These are phyloP conservation scores for Eublepharis macularius DNA, from an alignment of 2,113 vertebrate genomes.

Conservation along the genomic window DNA sequence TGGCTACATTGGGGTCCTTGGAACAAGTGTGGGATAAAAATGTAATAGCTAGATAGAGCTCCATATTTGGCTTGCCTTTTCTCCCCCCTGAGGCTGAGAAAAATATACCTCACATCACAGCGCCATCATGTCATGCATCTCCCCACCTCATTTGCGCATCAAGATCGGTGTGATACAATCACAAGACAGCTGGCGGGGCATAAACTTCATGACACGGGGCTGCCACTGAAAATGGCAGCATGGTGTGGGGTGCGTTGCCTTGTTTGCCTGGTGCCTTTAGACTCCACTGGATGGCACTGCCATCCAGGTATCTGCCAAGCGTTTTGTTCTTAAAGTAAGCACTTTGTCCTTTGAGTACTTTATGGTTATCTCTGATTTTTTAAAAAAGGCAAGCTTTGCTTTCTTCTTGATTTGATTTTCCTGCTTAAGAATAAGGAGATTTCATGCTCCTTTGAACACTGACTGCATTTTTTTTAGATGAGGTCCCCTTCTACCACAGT, in stretches of 20 bases:
- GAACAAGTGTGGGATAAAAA: too few species aligned
- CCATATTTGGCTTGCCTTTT: too few species aligned
- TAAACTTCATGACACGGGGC: background rate
- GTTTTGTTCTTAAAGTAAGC: background rate
- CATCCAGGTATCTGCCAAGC: background rate
- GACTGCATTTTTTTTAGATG: slow-evolving; percentile 40
- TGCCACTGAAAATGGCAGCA: background rate
- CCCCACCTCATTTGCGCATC: too few species aligned
- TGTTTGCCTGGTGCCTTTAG: background rate
- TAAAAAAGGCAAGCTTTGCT: slow-evolving; percentile 23
- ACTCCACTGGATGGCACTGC: background rate
- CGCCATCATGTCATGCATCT: too few species aligned
- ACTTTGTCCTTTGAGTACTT: background rate
- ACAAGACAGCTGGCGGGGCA: background rate
- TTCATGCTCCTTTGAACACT: slow-evolving; percentile 52
- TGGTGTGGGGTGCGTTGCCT: too few species aligned
- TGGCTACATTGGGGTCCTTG: too few species aligned
- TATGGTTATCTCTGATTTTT: background rate
- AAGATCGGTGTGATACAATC: background rate
- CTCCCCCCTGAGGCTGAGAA: too few species aligned
- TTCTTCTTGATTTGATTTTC: slow-evolving; percentile 56
- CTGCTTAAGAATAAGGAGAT: slow-evolving; percentile 55
- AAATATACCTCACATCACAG: too few species aligned
- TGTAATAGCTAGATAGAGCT: too few species aligned
- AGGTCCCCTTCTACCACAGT: slow-evolving; percentile 26